These are phyloP conservation scores for Eubucco bourcierii DNA, from an alignment of 2,113 vertebrate species.

Conservation along the genomic window DNA sequence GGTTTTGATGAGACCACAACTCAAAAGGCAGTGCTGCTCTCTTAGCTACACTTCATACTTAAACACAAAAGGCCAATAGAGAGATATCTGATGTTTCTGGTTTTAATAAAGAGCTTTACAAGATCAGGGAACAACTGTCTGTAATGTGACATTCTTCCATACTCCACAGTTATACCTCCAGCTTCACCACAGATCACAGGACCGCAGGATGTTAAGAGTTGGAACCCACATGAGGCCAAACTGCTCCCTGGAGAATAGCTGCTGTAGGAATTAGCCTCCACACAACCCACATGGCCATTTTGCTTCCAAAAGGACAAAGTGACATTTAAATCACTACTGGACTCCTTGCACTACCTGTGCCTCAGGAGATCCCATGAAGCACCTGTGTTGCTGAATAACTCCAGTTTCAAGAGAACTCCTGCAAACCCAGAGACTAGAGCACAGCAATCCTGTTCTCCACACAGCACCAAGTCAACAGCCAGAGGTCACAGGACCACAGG, in stretches of 20 bases:
- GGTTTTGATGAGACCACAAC: not conserved
- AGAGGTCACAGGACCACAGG: not conserved
- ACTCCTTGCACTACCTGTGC: not conserved
- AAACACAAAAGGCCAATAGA: not conserved
- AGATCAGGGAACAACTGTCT: slow-evolving; percentile 45
- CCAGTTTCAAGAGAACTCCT: not conserved
- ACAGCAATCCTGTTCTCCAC: not conserved
- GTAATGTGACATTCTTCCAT: slow-evolving; percentile 8
- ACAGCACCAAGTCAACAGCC: not conserved
- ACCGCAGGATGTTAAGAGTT: no score
- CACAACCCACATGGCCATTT: not conserved
- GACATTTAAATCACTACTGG: not conserved
- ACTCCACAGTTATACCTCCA: not conserved
- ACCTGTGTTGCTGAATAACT: not conserved
- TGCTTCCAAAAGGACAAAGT: not conserved
- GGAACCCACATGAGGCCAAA: not conserved
- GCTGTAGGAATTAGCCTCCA: accelerated
- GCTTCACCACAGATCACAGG: not conserved
- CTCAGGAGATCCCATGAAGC: not conserved
- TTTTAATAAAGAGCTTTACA: slow-evolving; percentile 5
- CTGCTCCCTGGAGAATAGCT: not conserved
- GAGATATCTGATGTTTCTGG: not conserved
- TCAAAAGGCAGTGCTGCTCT: not conserved
- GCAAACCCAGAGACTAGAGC: not conserved
- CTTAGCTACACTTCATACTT: not conserved